Evolutionary conservation across 2,888 invertebrate species (phyloP), one percentile per base, ranked within the genome.

Genomic region (Auanema sp.): DNA sequence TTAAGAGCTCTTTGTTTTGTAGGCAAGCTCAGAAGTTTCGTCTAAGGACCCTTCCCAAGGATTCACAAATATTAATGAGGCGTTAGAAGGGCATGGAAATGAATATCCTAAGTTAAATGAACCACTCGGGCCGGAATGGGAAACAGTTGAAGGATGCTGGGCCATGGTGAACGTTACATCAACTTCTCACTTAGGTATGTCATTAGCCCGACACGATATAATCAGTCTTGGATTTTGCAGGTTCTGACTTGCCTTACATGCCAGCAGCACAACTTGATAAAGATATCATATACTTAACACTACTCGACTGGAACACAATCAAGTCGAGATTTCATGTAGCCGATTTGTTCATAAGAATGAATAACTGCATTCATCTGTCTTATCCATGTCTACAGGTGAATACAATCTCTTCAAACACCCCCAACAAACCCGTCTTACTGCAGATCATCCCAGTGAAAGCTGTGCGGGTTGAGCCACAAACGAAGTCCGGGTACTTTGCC

Each of bases 111-210:
- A 64, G 2, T 63, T 77, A 23, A n/a, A 33, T 14, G 59, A 67
- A 25, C 73, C 75, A 10, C 65, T 76, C 2, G 73, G 68, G 12
- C 54, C 58, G 12, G 54, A 69, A 50, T 77, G 77, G 77, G 41
- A 50, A 3, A 59, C 64, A 1, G 65, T 79, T 21, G 78, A 79
- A 42, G 71, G 75, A 10, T 72, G 77, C 18, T 76, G 66, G 18
- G 77, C 62, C 49, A 69, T 69, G 56, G 75, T 71, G 21, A 58
- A 58, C 49, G 65, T 73, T 24, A 65, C 65, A 12, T 44, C 78
- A 6, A 58, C 76, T 16, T 73, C 75, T 1, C 78, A 78, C 51
- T 52, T 78, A n/a, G 78, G 72, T 68, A 49, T 16, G 3, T 10
- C 24, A 33, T 12, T 12, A 43, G 43, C 12, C 43, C 14, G 12